Base-by-base conservation (phyloP, 2,113 vertebrate species). In the Anolis sagrei region DNA sequence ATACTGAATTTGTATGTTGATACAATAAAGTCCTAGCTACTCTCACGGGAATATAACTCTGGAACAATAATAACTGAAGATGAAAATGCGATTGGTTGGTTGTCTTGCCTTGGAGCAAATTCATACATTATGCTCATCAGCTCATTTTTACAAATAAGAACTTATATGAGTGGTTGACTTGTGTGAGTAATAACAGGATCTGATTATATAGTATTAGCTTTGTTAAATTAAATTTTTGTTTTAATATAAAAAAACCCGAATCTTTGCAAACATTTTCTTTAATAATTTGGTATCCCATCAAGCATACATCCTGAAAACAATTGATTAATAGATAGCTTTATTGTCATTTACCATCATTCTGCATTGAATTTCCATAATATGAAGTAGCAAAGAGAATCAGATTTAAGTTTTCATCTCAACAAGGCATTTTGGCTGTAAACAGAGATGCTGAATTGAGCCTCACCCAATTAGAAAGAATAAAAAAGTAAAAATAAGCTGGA, bases 381-480 rank as follows among this genome's bases (percentile, higher is more conserved):
- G 21, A 34, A 70, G 34, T 36, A 36, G 36, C 11, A 3, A 62
- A 14, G 16, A 14, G 58, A 78, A 34, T 1, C 13, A 64, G 9
- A 36, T 68, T 70, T 0, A 79, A 36, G 32, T 7, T 44, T 79
- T 14, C 16, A 19, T 23, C 7, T 5, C 62, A 2, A 76, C 7
- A 21, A 0, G 0, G 5, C 19, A 85, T 32, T 64, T 77, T 54
- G 79, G 32, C 10, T 78, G 79, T 29, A 25, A 13, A 0, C 29
- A 73, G 21, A 58, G 1, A 89, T 5, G 86, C 61, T 64, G 34
- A 79, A 66, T 13, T n/a, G 62, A 44, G 1, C n/a, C 1, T 61
- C 0, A 0, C 25, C 13, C 73, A 69, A 11, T 29, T 32, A 76
- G 29, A 69, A n/a, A n/a, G n/a, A n/a, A n/a, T n/a, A n/a, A n/a